Evolutionary conservation across 2,797 vertebrate genomes (phyloP).

Genomic region (Hybognathus amarus): DNA sequence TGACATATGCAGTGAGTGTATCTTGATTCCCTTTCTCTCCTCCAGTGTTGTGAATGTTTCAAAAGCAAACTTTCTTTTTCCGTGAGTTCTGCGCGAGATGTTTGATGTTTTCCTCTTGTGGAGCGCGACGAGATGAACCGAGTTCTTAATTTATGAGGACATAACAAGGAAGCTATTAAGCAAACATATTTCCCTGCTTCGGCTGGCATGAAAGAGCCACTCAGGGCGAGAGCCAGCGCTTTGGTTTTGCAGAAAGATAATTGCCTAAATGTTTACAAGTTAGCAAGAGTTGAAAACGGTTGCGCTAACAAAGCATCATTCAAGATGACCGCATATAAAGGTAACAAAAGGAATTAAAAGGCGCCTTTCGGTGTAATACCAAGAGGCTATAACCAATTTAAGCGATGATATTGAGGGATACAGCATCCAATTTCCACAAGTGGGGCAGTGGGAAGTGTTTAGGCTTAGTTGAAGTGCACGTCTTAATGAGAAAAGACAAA

Average conservation of each 20-base stretch:
- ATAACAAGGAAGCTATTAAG: constrained; percentile 65
- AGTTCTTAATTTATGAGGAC: constrained; percentile 64
- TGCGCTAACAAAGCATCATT: constrained; percentile 50
- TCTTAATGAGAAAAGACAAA: constrained; percentile 85
- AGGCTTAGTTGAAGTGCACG: constrained; percentile 79
- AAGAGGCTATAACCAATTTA: constrained; percentile 71
- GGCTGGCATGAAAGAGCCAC: constrained; percentile 57
- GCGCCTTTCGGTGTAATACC: constrained; percentile 61
- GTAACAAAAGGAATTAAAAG: constrained; percentile 23
- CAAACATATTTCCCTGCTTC: constrained; percentile 64
- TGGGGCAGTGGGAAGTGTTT: constrained; percentile 81
- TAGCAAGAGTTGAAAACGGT: constrained; percentile 53
- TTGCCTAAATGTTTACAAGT: constrained; percentile 65
- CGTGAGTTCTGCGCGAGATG: constrained; percentile 54
- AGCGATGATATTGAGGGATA: constrained; percentile 72
- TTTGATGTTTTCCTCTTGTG: constrained; percentile 60
- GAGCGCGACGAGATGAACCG: constrained; percentile 53
- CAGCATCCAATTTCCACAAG: constrained; percentile 79
- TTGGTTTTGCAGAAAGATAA: constrained; percentile 62
- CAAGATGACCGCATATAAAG: constrained; percentile 26
- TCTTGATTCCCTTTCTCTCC: constrained; percentile 38
- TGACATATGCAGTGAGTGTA: constrained; percentile 38
- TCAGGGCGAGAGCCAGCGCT: constrained; percentile 56
- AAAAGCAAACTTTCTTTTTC: constrained; percentile 60
- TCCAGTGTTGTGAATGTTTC: constrained; percentile 52